Evolutionary conservation across 2,113 vertebrate species (phyloP).

Genomic region (Elephas maximus): DNA sequence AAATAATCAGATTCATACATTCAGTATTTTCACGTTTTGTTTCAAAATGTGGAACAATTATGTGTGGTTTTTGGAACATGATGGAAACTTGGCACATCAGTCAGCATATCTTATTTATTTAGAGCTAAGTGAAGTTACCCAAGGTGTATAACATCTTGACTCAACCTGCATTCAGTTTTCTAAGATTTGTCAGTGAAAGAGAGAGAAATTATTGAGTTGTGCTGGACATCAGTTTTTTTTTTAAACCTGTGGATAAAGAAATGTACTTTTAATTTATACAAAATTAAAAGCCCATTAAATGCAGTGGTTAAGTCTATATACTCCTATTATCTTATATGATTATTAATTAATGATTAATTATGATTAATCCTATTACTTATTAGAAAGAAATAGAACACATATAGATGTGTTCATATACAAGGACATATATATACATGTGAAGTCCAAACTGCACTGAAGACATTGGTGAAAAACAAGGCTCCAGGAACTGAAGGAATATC

Average conservation of each 20-base stretch:
- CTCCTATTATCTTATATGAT: neutral
- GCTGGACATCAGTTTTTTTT: neutral
- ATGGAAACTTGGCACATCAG: neutral
- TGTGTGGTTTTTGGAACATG: neutral
- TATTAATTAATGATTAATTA: no score
- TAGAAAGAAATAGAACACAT: neutral
- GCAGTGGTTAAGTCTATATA: neutral
- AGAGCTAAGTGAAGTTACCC: neutral
- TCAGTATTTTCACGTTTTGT: neutral
- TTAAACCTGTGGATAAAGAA: neutral
- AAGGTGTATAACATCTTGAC: neutral
- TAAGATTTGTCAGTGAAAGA: neutral
- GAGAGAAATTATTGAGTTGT: neutral
- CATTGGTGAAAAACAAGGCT: no score
- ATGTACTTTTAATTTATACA: neutral
- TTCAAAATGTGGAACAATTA: neutral
- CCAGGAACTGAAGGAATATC: no score
- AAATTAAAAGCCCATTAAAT: neutral
- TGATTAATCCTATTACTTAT: neutral
- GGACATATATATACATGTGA: no score
- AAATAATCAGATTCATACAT: neutral
- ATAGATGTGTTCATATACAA: neutral
- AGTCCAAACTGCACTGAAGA: no score
- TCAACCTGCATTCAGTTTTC: neutral
- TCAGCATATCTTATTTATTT: neutral